Evolutionary conservation across 2,113 vertebrate species (phyloP).

Genomic region (Oreochromis niloticus): DNA sequence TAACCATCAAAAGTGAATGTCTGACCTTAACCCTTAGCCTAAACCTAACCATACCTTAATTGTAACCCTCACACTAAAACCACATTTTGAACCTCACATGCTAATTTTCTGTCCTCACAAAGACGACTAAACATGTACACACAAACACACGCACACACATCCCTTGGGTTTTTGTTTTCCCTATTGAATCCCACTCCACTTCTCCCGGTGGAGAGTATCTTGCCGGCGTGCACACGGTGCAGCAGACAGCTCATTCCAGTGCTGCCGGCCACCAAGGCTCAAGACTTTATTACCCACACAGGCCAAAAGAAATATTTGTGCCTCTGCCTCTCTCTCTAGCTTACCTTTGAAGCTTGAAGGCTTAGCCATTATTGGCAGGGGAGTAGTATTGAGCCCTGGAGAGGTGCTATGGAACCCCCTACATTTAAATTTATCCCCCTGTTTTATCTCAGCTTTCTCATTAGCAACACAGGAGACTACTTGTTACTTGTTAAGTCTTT

Average conservation of each 20-base stretch:
- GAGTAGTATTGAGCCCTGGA: constrained; percentile 72
- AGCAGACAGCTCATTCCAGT: background rate
- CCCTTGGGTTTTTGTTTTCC: constrained; percentile 20
- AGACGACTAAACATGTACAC: background rate
- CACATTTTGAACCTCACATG: background rate
- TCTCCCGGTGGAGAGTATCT: constrained; percentile 6
- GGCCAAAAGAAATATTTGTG: constrained; percentile 17
- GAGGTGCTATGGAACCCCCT: constrained; percentile 72
- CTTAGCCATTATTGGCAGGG: constrained; percentile 73
- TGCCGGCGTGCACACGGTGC: background rate
- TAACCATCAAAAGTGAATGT: background rate
- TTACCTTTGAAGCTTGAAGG: constrained; percentile 64
- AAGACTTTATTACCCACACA: constrained; percentile 56
- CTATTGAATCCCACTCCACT: background rate
- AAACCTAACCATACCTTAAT: background rate
- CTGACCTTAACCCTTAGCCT: background rate
- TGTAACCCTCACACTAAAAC: background rate
- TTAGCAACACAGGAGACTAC: constrained; percentile 86
- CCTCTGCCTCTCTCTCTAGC: background rate
- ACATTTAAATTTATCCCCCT: constrained; percentile 81
- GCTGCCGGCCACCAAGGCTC: constrained; percentile 1
- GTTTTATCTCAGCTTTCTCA: constrained; percentile 82
- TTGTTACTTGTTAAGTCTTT: constrained; percentile 85
- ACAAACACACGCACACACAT: fast-evolving
- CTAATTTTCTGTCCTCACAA: background rate